Conservation (phyloP, 1,140 invertebrate species). For the Cherax quadricarinatus region DNA sequence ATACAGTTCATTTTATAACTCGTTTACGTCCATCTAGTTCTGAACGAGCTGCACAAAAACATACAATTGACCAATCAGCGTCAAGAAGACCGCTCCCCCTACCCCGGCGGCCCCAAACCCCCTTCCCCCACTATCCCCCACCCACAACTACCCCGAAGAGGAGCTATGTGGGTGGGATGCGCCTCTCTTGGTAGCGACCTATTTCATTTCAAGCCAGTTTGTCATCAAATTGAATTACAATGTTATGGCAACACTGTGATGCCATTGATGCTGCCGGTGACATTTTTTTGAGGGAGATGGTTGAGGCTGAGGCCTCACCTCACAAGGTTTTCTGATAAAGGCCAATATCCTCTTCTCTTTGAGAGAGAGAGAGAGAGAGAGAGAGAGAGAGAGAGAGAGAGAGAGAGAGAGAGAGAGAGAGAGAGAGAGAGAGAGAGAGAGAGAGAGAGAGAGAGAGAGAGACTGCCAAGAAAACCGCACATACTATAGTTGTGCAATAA, state of each 20-base stretch:
- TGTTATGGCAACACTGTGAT: not conserved
- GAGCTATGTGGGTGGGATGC: not conserved
- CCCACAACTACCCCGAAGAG: not conserved
- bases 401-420: not conserved
- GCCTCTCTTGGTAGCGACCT: not conserved
- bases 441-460: not conserved
- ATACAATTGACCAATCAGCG: not conserved
- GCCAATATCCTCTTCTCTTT: not conserved
- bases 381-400: not conserved
- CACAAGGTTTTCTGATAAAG: no score
- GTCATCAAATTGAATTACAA: conserved; percentile 4
- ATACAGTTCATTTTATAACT: no score
- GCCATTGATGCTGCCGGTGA: not conserved
- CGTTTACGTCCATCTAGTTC: no score
- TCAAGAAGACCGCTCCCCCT: not conserved
- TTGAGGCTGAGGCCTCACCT: no score
- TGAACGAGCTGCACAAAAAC: not conserved
- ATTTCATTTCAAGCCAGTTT: conserved; percentile 5
- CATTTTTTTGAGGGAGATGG: not conserved
- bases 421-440: not conserved
- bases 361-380: not conserved
- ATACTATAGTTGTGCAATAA: no score
- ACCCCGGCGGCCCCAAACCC: not conserved
- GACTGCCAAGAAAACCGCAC: no score
- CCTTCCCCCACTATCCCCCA: not conserved